Conservation (phyloP, 2,797 vertebrate species). For the Ficedula albicollis region DNA sequence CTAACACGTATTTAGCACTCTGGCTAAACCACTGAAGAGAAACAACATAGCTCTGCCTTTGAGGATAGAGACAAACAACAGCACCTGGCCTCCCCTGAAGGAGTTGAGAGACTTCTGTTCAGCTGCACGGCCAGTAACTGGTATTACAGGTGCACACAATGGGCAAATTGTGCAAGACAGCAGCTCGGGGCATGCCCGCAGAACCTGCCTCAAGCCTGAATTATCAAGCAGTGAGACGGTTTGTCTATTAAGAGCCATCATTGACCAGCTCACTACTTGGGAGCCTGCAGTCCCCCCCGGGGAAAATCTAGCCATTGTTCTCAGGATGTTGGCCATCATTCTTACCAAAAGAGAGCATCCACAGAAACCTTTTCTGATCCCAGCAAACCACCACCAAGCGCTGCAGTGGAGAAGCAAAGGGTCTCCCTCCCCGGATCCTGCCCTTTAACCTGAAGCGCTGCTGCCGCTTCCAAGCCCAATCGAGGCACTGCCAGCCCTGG, state of each 20-base stretch:
- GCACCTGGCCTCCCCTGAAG: background rate
- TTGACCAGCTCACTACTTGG: background rate
- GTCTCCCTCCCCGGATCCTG: background rate
- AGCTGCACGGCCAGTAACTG: background rate
- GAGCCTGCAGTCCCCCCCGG: background rate
- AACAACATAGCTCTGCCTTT: background rate
- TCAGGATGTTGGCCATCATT: accelerated
- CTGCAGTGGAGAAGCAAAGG: background rate
- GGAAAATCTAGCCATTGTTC: background rate
- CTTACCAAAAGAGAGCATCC: background rate
- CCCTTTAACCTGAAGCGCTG: background rate
- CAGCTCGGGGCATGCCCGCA: background rate
- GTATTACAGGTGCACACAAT: background rate
- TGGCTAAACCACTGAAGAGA: background rate
- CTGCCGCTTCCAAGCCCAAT: background rate
- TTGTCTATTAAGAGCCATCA: background rate
- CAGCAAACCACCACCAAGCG: background rate
- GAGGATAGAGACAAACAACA: background rate
- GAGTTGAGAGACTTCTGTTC: background rate
- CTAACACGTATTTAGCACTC: background rate
- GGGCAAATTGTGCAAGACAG: background rate
- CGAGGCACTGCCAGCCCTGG: background rate
- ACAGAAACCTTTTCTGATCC: background rate
- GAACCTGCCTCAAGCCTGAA: background rate
- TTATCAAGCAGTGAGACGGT: background rate